These are phyloP conservation scores for Protonemura montana DNA, from an alignment of 2,888 invertebrate species.

Conservation along the genomic window DNA sequence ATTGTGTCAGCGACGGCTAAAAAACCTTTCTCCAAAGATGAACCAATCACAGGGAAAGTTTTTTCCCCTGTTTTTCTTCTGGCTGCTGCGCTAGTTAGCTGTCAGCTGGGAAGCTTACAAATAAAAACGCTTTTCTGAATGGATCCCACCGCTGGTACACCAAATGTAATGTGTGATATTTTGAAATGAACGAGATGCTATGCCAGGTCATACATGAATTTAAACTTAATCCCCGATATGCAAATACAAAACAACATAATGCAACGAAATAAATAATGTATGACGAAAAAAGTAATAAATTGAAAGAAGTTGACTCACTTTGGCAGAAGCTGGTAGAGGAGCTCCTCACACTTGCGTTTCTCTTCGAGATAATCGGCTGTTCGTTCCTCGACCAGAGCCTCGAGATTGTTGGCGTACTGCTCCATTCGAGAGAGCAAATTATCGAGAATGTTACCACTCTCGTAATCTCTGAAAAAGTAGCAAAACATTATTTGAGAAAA, in stretches of 20 bases:
- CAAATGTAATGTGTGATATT: neutral
- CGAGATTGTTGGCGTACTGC: constrained; percentile 98
- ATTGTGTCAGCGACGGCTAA: neutral
- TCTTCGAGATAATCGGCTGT: constrained; percentile 98
- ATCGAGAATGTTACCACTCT: constrained; percentile 93
- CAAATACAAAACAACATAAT: too few species aligned
- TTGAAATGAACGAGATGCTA: neutral
- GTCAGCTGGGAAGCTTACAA: neutral
- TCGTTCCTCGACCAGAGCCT: constrained; percentile 92
- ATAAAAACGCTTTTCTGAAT: neutral
- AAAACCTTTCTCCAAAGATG: neutral
- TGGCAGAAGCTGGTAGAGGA: constrained; percentile 94
- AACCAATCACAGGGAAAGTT: neutral
- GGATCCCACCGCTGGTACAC: neutral
- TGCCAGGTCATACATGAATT: too few species aligned
- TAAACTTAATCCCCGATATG: too few species aligned
- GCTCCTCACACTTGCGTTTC: constrained; percentile 96
- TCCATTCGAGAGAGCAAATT: constrained; percentile 97
- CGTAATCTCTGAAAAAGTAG: constrained; percentile 75
- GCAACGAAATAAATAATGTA: too few species aligned
- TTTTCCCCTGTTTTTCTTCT: neutral
- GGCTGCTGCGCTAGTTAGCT: neutral
- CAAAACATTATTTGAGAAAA: neutral
- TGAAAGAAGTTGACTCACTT: constrained; percentile 79
- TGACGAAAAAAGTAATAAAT: too few species aligned